A percentile compares a stretch with the other conserved stretches of the same genome.
Evolutionary conservation across 2,113 vertebrate species (phyloP).

Genomic region (Psilopsiagon aurifrons): DNA sequence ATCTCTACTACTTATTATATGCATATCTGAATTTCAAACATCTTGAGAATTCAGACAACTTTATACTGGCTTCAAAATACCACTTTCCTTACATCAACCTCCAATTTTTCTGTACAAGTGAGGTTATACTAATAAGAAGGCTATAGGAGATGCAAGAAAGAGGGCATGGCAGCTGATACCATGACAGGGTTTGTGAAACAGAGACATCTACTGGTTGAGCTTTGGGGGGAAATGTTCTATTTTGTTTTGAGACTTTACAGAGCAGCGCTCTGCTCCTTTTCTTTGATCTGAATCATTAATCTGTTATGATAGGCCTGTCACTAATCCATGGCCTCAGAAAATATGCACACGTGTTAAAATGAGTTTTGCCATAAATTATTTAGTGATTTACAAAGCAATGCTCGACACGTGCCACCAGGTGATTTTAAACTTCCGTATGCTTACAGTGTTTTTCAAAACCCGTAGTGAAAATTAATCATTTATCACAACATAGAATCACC

Average conservation of each 20-base stretch:
- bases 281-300: conserved; percentile 56
- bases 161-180: background rate
- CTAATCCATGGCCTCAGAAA: conserved; percentile 53
- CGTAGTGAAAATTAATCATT: conserved; percentile 34
- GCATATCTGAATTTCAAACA: background rate
- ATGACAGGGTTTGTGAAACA: conserved; percentile 52
- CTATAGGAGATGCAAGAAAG: background rate
- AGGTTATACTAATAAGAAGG: background rate
- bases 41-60: background rate
- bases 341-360: conserved; percentile 26
- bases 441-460: conserved; percentile 23
- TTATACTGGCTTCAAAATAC: background rate
- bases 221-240: background rate
- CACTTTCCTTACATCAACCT: background rate
- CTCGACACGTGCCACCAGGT: background rate
- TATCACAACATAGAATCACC: background rate
- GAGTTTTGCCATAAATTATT: conserved; percentile 54
- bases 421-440: conserved; percentile 22
- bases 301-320: conserved; percentile 43
- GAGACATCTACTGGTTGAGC: conserved; percentile 71
- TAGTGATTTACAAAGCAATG: conserved; percentile 15
- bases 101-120: background rate
- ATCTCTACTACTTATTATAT: background rate
- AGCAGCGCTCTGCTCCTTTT: background rate
- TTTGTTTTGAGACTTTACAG: background rate